These are phyloP conservation scores for Cylindroiulus punctatus DNA, from an alignment of 2,888 invertebrate species.

Conservation along the genomic window DNA sequence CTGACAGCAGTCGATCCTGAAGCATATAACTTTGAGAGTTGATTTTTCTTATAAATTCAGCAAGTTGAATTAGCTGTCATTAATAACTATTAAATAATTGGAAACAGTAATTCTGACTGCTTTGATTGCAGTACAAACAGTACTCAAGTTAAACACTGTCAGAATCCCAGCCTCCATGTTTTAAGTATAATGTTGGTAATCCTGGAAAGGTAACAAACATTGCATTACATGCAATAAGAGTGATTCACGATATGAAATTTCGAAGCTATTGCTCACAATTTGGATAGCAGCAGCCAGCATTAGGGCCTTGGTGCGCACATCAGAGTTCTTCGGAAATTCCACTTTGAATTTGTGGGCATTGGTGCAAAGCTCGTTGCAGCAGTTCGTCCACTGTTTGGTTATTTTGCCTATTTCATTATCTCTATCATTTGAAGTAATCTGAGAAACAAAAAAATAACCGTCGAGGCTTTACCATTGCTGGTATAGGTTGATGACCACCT, in stretches of 20 bases:
- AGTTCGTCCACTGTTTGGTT: background rate
- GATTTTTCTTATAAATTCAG: too few relatives aligned
- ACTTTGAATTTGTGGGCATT: background rate
- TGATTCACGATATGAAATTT: background rate
- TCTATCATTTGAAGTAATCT: background rate
- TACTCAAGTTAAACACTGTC: too few relatives aligned
- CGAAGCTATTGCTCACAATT: background rate
- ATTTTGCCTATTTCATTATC: background rate
- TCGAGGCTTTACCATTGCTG: too few relatives aligned
- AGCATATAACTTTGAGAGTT: too few relatives aligned
- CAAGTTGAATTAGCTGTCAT: too few relatives aligned
- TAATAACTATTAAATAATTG: too few relatives aligned
- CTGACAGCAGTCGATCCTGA: too few relatives aligned
- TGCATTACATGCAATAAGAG: background rate
- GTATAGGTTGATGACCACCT: too few relatives aligned
- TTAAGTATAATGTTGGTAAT: conserved; percentile 9
- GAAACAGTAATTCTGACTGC: too few relatives aligned
- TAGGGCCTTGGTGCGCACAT: background rate
- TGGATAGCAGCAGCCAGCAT: background rate
- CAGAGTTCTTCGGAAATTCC: background rate
- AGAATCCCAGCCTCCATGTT: background rate
- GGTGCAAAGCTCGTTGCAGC: background rate
- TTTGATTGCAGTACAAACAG: too few relatives aligned
- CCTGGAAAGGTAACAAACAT: background rate
- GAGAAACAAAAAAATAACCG: background rate